Evolutionary conservation across 2,888 invertebrate genomes (phyloP).

Genomic region (Rambutsinella grinnellia): DNA sequence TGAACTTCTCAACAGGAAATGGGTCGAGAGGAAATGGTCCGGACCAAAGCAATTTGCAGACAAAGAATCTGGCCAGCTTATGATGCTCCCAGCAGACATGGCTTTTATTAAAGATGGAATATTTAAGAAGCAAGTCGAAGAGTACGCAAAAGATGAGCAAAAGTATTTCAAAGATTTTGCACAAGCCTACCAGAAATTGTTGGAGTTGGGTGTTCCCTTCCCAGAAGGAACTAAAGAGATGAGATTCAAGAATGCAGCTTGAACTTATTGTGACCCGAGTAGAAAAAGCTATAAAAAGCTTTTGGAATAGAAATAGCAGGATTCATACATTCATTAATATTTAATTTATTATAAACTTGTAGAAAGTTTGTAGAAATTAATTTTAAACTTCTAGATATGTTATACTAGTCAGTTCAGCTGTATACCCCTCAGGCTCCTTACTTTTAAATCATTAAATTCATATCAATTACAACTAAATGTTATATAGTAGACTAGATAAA

Average conservation of each 20-base stretch:
- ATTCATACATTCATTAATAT: no score
- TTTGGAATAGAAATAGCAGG: no score
- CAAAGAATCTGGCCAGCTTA: constrained; percentile 53
- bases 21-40: constrained; percentile 56
- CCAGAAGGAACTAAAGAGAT: constrained; percentile 46
- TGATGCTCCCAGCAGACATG: constrained; percentile 61
- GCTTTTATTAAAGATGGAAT: constrained; percentile 50
- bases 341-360: no score
- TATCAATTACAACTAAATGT: no score
- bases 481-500: no score
- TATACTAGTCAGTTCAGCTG: no score
- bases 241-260: constrained; percentile 42
- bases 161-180: constrained; percentile 52
- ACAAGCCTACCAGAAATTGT: constrained; percentile 53
- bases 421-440: no score
- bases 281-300: constrained; percentile 50
- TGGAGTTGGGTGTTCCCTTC: constrained; percentile 56
- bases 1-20: constrained; percentile 51
- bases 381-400: no score
- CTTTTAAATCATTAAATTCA: no score
- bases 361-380: no score
- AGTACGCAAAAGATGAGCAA: constrained; percentile 57
- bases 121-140: constrained; percentile 57
- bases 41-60: constrained; percentile 59
- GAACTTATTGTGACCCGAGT: no score